Conservation (phyloP, 2,113 vertebrate species). For the Speoplatyrhinus poulsoni region DNA sequence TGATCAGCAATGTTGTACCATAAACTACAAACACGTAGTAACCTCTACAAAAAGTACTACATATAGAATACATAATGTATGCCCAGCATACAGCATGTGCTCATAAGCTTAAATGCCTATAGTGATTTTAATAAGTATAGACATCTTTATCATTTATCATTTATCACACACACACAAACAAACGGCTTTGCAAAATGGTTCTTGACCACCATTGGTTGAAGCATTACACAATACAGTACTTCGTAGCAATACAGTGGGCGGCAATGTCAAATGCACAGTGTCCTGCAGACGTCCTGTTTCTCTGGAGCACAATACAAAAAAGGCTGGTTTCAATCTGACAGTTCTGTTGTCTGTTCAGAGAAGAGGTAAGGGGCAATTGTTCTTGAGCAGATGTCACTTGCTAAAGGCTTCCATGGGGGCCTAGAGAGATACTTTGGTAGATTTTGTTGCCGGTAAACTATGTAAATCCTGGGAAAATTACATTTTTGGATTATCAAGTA, state of each 20-base stretch:
- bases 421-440: conserved; percentile 20
- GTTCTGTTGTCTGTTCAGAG: conserved; percentile 53
- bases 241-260: conserved; percentile 22
- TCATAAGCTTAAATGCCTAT: too few relatives aligned
- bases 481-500: too few relatives aligned
- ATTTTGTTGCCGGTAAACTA: conserved; percentile 28
- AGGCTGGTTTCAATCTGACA: conserved; percentile 33
- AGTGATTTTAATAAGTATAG: too few relatives aligned
- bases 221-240: conserved; percentile 19
- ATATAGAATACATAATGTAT: too few relatives aligned
- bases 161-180: too few relatives aligned
- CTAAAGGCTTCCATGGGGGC: conserved; percentile 41
- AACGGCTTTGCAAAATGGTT: too few relatives aligned
- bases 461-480: too few relatives aligned
- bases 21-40: too few relatives aligned
- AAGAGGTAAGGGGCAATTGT: conserved; percentile 51
- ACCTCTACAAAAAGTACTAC: too few relatives aligned
- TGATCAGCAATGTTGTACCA: too few relatives aligned
- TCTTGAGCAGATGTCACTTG: conserved; percentile 40
- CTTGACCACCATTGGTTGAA: background rate
- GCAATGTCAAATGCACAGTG: conserved; percentile 17
- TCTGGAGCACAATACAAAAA: conserved; percentile 46
- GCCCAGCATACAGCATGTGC: too few relatives aligned
- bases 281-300: conserved; percentile 57
- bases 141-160: too few relatives aligned